Evolutionary conservation across 2,888 invertebrate genomes (phyloP).

Genomic region (Endotricha flammealis): DNA sequence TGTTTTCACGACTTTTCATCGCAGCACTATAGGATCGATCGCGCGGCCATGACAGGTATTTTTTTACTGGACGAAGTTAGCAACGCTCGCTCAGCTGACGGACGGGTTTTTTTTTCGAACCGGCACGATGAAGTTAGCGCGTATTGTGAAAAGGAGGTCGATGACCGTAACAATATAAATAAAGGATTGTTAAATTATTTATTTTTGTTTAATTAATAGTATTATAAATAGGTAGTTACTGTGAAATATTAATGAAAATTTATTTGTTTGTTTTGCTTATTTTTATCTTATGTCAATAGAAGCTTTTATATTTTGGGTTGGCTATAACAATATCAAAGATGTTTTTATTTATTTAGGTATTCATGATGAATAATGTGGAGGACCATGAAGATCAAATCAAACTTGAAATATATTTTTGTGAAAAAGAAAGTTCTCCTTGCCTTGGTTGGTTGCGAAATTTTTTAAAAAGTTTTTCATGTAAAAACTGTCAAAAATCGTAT

Average conservation of each 20-base stretch:
- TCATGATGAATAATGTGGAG: too few relatives aligned
- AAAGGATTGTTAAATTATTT: constrained; percentile 24
- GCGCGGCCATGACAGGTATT: constrained; percentile 71
- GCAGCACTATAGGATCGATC: constrained; percentile 61
- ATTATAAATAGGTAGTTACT: background rate
- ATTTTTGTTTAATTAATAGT: too few relatives aligned
- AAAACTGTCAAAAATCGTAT: too few relatives aligned
- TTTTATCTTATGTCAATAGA: background rate
- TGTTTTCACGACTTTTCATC: constrained; percentile 63
- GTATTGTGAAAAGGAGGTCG: constrained; percentile 37
- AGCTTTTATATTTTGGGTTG: too few relatives aligned
- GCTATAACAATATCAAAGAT: too few relatives aligned
- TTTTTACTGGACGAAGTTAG: constrained; percentile 64
- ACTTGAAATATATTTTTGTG: too few relatives aligned
- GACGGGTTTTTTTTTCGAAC: constrained; percentile 54
- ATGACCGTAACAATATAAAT: constrained; percentile 44
- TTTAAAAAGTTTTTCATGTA: too few relatives aligned
- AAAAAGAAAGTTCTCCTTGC: too few relatives aligned
- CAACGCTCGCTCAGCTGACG: constrained; percentile 69
- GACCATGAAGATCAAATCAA: too few relatives aligned
- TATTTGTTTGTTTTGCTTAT: background rate
- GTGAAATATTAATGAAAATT: background rate
- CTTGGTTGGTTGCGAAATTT: too few relatives aligned
- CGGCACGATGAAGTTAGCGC: constrained; percentile 47
- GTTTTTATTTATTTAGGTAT: too few relatives aligned